Base-by-base conservation (phyloP, 2,888 invertebrate species). In the Cheilosia vernalis region DNA sequence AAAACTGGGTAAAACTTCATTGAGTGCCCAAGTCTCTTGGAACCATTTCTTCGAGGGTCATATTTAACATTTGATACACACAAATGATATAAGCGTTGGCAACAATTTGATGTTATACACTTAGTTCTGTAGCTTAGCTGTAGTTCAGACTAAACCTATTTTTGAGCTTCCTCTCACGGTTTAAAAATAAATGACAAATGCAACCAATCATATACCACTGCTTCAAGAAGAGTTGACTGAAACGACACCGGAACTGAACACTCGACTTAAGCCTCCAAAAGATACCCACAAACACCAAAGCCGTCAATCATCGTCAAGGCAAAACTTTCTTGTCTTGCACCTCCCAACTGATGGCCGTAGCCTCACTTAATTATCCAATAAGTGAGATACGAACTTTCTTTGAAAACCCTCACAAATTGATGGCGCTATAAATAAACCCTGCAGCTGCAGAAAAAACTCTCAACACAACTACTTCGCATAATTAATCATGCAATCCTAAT, bases 401-500 rank as follows among this genome's bases (percentile, higher is more conserved):
- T 7, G 40, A 51, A 51, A 3, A 24, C 42, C 60, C 40, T 60
- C 24, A 60, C 60, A 60, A 44, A 55, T 63, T 55, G 55, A 24
- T 63, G 63, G 60, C 60, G 60, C 72, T 61, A 17, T 27, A 21
- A 33, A 33, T 51, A 24, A 51, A 51, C 24, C 42, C n/a, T n/a
- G n/a, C 60, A 42, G 73, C 37, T 72, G 33, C 15, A 21, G 21
- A 19, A 24, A 33, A 44, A 49, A 15, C 13, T 55, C 53, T 44
- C 33, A 64, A 66, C 15, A 66, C 53, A 53, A 40, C 27, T 19
- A 42, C 15, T 40, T 40, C 51, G 61, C 33, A 55, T 63, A 63
- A 56, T 73, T 63, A 55, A 63, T 73, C 63, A 73, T 63, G 30
- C 33, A 33, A 55, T 56, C 17, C 37, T 17, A 58, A 66, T 74